A percentile compares a stretch with the other conserved stretches of the same genome.
phyloP scores from a whole-genome alignment of 2,797 vertebrate species.

The Pangasius macronema region DNA sequence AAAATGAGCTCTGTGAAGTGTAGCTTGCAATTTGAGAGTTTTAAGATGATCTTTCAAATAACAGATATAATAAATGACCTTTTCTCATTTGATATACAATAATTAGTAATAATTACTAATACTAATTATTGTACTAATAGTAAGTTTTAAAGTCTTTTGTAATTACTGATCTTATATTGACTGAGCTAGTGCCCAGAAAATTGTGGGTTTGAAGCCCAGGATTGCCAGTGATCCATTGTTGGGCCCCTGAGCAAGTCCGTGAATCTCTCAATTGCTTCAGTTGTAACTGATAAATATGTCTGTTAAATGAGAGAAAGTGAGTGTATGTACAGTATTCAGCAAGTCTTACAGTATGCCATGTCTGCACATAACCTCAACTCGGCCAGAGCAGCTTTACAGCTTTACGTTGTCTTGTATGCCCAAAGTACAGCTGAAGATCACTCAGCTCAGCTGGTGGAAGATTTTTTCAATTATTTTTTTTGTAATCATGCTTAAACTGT shows the following conservation, averaged over 20 bases:
- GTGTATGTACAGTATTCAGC: neutral
- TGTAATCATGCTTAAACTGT: neutral
- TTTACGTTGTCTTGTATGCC: neutral
- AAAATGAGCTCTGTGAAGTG: conserved; percentile 10
- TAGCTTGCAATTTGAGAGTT: neutral
- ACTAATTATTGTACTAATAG: too few relatives aligned
- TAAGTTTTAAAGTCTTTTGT: neutral
- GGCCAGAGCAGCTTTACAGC: neutral
- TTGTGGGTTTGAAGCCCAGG: neutral
- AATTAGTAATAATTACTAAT: neutral
- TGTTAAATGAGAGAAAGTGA: neutral
- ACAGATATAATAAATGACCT: neutral
- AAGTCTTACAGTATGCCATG: neutral
- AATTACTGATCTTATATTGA: neutral
- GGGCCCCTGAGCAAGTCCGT: neutral
- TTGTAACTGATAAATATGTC: neutral
- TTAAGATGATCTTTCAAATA: neutral
- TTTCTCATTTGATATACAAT: neutral
- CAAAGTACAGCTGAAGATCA: neutral
- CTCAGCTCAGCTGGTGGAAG: too few relatives aligned
- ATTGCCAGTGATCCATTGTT: neutral
- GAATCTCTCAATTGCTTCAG: neutral
- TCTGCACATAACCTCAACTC: neutral
- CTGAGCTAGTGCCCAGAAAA: neutral
- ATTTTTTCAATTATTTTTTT: neutral